A percentile compares a stretch with the other conserved stretches of the same genome.
phyloP scores from a whole-genome alignment of 2,113 vertebrate genomes.

The Asarcornis scutulata region DNA sequence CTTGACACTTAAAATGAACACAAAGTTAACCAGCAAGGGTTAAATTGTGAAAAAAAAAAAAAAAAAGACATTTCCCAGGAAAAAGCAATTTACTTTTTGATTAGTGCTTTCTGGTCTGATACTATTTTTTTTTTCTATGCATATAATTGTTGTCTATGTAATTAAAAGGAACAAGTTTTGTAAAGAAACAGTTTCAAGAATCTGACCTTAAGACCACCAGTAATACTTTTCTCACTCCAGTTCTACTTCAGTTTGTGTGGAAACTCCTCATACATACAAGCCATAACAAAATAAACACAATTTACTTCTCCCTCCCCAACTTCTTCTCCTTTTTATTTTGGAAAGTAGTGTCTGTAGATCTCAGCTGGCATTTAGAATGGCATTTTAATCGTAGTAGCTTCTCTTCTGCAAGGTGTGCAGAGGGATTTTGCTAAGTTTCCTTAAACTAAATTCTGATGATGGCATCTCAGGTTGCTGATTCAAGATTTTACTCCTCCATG shows the following conservation, averaged over 20 bases:
- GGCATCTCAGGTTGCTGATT: conserved; percentile 83
- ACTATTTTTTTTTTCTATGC: background rate
- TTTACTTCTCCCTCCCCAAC: background rate
- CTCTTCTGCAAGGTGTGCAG: conserved; percentile 60
- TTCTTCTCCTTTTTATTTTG: conserved; percentile 16
- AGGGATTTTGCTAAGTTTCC: conserved; percentile 77
- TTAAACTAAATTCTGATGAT: conserved; percentile 82
- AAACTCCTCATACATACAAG: background rate
- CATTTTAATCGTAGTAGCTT: conserved; percentile 72
- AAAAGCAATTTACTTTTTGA: background rate
- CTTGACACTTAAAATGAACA: background rate
- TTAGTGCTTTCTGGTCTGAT: background rate
- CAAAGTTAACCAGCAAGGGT: background rate
- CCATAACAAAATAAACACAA: conserved; percentile 1
- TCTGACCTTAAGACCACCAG: background rate
- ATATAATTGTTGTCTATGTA: background rate
- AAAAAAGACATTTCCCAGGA: background rate
- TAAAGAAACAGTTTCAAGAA: conserved; percentile 21
- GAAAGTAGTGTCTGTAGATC: conserved; percentile 25
- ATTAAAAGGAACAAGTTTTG: background rate
- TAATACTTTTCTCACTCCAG: background rate
- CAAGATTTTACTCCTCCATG: conserved; percentile 75
- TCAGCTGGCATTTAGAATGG: conserved; percentile 50
- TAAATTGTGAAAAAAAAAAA: background rate
- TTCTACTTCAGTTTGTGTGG: background rate